Evolutionary conservation across 2,113 vertebrate species (phyloP).

Genomic region (Podarcis raffonei): DNA sequence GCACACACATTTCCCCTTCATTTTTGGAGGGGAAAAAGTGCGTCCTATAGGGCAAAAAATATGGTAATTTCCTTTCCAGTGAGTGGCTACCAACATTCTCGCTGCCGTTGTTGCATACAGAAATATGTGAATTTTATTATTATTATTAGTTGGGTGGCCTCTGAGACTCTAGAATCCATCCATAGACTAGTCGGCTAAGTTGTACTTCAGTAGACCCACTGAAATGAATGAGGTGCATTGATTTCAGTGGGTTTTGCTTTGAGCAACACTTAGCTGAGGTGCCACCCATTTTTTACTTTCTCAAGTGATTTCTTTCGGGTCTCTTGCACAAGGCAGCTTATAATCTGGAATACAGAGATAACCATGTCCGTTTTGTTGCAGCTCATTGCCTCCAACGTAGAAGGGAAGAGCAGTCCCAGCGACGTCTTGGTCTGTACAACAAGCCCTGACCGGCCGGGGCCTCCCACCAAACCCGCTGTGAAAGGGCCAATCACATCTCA

Average conservation of each 20-base stretch:
- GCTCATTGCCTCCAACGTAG: slow-evolving; percentile 92
- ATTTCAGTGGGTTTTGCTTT: no score
- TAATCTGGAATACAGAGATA: background rate
- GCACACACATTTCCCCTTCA: no score
- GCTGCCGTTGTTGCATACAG: no score
- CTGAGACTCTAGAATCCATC: background rate
- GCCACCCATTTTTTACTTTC: background rate
- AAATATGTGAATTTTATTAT: no score
- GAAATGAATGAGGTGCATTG: no score
- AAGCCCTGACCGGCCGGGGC: slow-evolving; percentile 92
- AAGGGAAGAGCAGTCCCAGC: slow-evolving; percentile 93
- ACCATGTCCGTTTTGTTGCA: slow-evolving; percentile 63
- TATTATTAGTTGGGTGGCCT: background rate
- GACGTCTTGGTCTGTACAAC: slow-evolving; percentile 95
- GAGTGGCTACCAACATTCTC: no score
- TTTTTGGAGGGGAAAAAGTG: no score
- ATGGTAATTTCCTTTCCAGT: no score
- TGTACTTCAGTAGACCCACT: no score
- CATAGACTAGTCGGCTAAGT: no score
- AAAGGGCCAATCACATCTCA: slow-evolving; percentile 82
- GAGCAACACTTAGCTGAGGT: background rate
- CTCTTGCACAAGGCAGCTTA: background rate
- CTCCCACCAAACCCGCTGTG: slow-evolving; percentile 85
- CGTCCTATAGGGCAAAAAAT: no score
- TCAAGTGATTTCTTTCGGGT: background rate